A percentile compares a stretch with the other conserved stretches of the same genome.
These are phyloP conservation scores for Drosophila melanica DNA, from an alignment of 1,140 invertebrate genomes.

Conservation along the genomic window DNA sequence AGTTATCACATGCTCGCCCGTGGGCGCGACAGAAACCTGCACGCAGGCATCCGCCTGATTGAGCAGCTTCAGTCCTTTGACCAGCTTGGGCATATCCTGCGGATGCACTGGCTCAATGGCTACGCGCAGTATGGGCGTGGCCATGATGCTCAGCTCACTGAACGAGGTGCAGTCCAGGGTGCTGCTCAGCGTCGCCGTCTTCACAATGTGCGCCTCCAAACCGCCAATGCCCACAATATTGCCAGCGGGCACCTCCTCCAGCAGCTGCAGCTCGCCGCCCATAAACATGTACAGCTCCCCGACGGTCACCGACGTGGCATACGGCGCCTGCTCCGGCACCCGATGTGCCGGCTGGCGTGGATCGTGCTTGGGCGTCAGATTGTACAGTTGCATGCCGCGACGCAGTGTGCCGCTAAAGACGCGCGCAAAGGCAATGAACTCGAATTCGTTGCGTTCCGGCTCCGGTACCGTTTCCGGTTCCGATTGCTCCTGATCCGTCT, in stretches of 20 bases:
- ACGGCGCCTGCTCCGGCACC: conserved; percentile 65
- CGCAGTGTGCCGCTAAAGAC: conserved; percentile 95
- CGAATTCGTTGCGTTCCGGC: conserved; percentile 85
- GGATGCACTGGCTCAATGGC: conserved; percentile 96
- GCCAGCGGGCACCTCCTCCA: conserved; percentile 93
- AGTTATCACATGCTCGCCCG: conserved; percentile 97
- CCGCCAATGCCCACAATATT: conserved; percentile 96
- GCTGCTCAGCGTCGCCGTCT: conserved; percentile 95
- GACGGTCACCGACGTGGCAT: conserved; percentile 87
- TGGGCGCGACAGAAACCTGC: conserved; percentile 94
- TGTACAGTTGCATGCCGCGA: conserved; percentile 91
- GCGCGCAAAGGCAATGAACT: conserved; percentile 96
- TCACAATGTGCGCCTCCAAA: conserved; percentile 93
- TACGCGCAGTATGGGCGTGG: conserved; percentile 95
- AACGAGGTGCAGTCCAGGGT: conserved; percentile 95
- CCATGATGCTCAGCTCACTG: conserved; percentile 91
- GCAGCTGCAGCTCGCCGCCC: conserved; percentile 94
- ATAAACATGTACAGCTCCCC: conserved; percentile 94
- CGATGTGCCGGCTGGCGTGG: conserved; percentile 85
- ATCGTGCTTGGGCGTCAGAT: conserved; percentile 96
- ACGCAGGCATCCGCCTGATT: conserved; percentile 94
- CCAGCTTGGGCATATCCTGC: conserved; percentile 91
- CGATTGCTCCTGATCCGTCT: conserved; percentile 20
- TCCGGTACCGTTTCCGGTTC: conserved; percentile 45
- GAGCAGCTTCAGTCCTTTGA: conserved; percentile 86